Evolutionary conservation across 2,113 vertebrate species (phyloP).

Genomic region (Chaetorhynchus papuensis): DNA sequence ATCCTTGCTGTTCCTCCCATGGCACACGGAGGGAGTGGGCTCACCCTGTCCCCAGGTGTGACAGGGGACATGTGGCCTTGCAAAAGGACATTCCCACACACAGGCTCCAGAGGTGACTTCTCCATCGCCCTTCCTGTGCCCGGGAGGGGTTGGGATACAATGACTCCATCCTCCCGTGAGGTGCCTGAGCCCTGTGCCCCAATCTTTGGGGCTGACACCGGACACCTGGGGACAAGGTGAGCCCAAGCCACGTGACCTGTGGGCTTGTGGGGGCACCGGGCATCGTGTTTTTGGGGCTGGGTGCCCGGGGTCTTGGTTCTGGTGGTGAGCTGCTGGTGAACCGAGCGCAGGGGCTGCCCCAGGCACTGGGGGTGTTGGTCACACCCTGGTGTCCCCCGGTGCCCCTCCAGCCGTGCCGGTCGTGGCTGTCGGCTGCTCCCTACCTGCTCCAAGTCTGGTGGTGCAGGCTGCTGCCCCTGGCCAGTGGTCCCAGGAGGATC

Average conservation of each 20-base stretch:
- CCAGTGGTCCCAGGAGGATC: background rate
- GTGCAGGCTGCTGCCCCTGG: background rate
- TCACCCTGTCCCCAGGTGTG: background rate
- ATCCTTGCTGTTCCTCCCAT: fast-evolving
- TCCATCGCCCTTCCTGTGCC: fast-evolving
- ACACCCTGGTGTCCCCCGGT: background rate
- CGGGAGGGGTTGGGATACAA: background rate
- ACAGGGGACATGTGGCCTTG: background rate
- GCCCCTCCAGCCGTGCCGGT: background rate
- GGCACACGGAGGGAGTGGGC: background rate
- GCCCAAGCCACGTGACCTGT: background rate
- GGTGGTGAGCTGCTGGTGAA: background rate
- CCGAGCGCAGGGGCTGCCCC: background rate
- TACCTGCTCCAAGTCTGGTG: fast-evolving
- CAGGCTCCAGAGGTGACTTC: background rate
- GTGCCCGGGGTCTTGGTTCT: background rate
- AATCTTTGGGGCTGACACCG: fast-evolving
- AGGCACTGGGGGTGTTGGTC: fast-evolving
- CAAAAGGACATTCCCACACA: background rate
- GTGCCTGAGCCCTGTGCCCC: background rate
- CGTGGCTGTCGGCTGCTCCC: background rate
- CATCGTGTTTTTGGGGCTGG: fast-evolving
- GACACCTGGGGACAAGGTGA: background rate
- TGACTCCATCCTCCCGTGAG: background rate
- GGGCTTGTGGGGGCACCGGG: fast-evolving